Evolutionary conservation across 2,888 invertebrate species (phyloP), one percentile per base, ranked within the genome.

Genomic region (Trissolcus brochymenae): DNA sequence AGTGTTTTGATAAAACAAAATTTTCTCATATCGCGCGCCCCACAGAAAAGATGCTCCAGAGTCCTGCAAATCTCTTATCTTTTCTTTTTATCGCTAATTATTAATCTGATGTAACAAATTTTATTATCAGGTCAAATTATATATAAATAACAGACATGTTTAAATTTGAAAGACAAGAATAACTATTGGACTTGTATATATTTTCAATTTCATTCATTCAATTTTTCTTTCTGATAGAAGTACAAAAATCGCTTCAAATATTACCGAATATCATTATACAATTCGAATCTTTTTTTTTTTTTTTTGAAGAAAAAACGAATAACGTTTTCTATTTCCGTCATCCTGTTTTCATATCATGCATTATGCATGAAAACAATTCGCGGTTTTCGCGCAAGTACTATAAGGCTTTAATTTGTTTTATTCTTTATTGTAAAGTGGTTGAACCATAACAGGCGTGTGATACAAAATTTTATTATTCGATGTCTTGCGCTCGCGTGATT

Each of bases 341-440:
- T 60, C 29, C 49, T 60, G 49, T 41, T 60, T 60, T 49, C 59
- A 29, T 29, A 43, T 49, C 59, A 49, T 60, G 46, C 49, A 49
- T 60, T 60, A 60, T 60, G 46, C 59, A 60, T 60, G 55, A 64
- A 64, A 55, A 64, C 46, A 46, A 25, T 64, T 64, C 64, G 61
- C 25, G 14, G 13, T 61, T 40, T 61, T 61, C 17, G 17, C n/a
- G 29, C 43, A 55, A 55, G 55, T 2, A 17, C 43, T 21, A 46
- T 41, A 64, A 64, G 64, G 17, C 9, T 64, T 64, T 55, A 64
- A 55, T 64, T 55, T 43, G 46, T 64, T 64, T 54, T 46, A 46
- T 61, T 25, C 64, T 64, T 64, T 55, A 64, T 54, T 55, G 43
- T 54, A 46, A 43, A 43, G 53, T 43, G 62, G 64, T 46, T 55